phyloP scores from a whole-genome alignment of 2,113 vertebrate genomes.

The Morone chrysops region DNA sequence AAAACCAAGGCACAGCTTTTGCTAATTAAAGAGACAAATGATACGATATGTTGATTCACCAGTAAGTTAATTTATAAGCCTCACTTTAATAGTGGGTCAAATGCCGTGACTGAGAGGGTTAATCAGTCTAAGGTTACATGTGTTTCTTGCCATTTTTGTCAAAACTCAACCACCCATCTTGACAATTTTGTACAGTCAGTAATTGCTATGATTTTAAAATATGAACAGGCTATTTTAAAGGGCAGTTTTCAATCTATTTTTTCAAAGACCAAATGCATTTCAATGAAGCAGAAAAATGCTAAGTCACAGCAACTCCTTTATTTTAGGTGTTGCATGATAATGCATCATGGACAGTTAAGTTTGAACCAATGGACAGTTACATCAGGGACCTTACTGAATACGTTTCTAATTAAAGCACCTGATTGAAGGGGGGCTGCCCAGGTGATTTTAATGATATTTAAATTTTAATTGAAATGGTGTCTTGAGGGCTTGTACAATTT shows the following conservation, averaged over 20 bases:
- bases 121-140: background rate
- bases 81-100: background rate
- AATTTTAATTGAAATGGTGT: slow-evolving; percentile 55
- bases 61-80: background rate
- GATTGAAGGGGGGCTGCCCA: slow-evolving; percentile 35
- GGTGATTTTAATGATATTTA: slow-evolving; percentile 37
- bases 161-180: background rate
- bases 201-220: background rate
- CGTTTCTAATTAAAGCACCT: slow-evolving; percentile 64
- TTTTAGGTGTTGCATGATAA: background rate
- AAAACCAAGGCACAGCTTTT: background rate
- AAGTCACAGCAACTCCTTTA: background rate
- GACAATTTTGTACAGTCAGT: background rate
- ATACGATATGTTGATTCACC: background rate
- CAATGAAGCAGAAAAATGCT: background rate
- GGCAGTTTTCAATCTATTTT: background rate
- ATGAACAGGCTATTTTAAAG: background rate
- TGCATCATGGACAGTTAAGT: background rate
- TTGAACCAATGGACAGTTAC: background rate
- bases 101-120: background rate
- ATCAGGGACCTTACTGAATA: slow-evolving; percentile 13
- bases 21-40: background rate
- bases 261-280: background rate
- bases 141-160: background rate
- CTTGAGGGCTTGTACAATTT: slow-evolving; percentile 40